Evolutionary conservation across 2,888 invertebrate genomes (phyloP), one percentile per base, ranked within the genome.

Genomic region (Spodoptera littoralis): DNA sequence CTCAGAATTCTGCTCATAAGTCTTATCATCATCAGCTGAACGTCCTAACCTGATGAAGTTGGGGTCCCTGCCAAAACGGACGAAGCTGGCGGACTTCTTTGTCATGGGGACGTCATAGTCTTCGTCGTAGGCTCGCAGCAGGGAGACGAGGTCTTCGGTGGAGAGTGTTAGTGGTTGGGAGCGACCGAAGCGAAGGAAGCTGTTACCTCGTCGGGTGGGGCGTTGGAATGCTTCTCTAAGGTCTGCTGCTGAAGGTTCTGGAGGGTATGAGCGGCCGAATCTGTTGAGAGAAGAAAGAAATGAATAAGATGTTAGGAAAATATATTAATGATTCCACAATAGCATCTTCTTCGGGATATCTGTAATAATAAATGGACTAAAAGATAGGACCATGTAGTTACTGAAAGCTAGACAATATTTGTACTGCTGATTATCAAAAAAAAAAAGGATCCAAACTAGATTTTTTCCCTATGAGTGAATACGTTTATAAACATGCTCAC

Each of bases 41-140:
- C 95, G 86, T 1, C 95, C 95, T n/a, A 95, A 88, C 11, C 95
- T 84, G 70, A 95, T 90, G 80, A 95, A 95, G 70, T 92, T 94
- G 9, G 92, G 92, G 55, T 92, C 90, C 0, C 95, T 86, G 4
- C 94, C 95, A 1, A 94, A 87, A 18, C 95, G 82, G 9, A 94
- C 84, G 73, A 94, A 94, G 56, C 86, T 88, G 2, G 92, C 78
- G 0, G 87, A 91, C 45, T 92, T 85, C 72, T 94, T 93, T 2
- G 85, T 72, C 8, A 79, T 55, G 0, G 92, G 88, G 0, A 70
- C 75, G 3, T 92, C 92, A 56, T 89, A 88, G 55, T 93, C 92
- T 18, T 92, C 92, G 62, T 93, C 92, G 76, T 92, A 94, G 12
- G 87, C 83, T 60, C 84, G 85, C 5, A 94, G 84, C 22, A 94